These are phyloP conservation scores for Gobionotothen gibberifrons DNA, from an alignment of 2,797 vertebrate species.

Conservation along the genomic window DNA sequence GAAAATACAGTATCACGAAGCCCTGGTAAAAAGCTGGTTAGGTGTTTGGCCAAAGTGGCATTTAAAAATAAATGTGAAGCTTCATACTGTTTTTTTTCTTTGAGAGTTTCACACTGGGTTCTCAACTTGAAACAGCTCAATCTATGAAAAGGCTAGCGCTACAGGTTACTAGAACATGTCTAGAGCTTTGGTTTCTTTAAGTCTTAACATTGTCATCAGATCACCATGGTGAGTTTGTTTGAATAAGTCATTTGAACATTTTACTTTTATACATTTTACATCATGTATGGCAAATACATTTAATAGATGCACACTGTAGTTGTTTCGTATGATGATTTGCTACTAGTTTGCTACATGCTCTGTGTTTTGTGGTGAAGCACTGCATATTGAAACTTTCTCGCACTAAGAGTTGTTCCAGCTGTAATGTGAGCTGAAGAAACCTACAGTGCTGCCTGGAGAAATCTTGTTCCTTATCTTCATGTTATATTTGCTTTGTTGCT, in stretches of 20 bases:
- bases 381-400: neutral
- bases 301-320: neutral
- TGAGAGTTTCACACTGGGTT: neutral
- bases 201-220: constrained; percentile 21
- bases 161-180: constrained; percentile 29
- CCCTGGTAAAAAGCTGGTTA: neutral
- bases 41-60: constrained; percentile 1
- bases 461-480: neutral
- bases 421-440: no score
- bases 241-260: constrained; percentile 11
- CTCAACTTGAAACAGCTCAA: constrained; percentile 23
- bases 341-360: neutral
- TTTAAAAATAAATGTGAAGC: constrained; percentile 3
- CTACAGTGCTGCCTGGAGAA: neutral
- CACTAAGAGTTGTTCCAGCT: neutral
- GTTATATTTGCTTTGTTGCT: no score
- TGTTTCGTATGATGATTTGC: neutral
- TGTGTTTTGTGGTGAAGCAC: neutral
- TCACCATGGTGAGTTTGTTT: constrained; percentile 20
- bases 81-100: neutral
- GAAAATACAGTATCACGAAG: neutral
- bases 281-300: no score
- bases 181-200: constrained; percentile 39
- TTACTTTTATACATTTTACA: no score
- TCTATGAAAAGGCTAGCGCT: constrained; percentile 16